Evolutionary conservation across 2,113 vertebrate species (phyloP).

Genomic region (Nycticorax nycticorax): DNA sequence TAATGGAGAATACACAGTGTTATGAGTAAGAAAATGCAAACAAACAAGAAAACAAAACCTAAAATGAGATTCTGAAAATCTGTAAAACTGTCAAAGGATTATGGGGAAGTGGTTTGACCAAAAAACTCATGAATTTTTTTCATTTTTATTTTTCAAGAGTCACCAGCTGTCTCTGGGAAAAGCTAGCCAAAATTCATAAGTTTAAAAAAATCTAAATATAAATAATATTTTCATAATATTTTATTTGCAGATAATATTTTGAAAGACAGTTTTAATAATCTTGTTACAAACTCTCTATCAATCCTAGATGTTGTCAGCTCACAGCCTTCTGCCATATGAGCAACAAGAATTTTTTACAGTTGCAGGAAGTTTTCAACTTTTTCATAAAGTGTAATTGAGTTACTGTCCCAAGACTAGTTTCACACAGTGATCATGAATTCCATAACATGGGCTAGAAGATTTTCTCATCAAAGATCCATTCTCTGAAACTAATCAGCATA

Average conservation of each 20-base stretch:
- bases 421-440: accelerated
- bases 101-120: not conserved
- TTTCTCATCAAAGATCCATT: not conserved
- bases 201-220: not conserved
- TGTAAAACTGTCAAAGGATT: not conserved
- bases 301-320: not conserved
- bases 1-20: not conserved
- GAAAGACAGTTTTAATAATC: not conserved
- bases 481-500: not conserved
- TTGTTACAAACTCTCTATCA: not conserved
- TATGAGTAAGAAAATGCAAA: not conserved
- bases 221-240: not conserved
- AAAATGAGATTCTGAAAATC: not conserved
- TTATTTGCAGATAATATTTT: not conserved
- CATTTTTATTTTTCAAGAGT: not conserved
- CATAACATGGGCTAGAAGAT: not conserved
- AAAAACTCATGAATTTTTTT: not conserved
- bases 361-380: not conserved
- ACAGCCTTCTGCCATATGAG: not conserved
- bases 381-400: not conserved
- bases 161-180: not conserved
- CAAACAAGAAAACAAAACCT: not conserved
- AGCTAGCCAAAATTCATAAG: not conserved
- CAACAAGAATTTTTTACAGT: not conserved
- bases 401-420: not conserved